Conservation (phyloP, 2,888 invertebrate species). For the Cheilosia urbana region DNA sequence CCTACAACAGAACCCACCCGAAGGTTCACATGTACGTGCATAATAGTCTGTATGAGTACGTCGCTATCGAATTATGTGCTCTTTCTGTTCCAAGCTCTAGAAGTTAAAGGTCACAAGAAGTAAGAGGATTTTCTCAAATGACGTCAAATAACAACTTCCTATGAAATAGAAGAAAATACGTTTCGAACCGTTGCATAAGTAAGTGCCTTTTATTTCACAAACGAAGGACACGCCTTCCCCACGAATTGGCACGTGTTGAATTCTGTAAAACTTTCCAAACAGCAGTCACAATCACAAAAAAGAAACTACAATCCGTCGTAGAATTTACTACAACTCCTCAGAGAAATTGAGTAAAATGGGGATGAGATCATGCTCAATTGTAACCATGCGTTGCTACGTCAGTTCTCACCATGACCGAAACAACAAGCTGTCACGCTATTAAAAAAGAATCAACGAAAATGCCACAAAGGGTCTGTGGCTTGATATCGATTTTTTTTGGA, state of each 20-base stretch:
- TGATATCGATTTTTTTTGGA: neutral
- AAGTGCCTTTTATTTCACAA: constrained; percentile 3
- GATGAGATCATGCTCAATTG: constrained; percentile 46
- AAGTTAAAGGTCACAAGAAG: constrained; percentile 34
- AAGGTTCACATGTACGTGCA: neutral
- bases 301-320: neutral
- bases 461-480: constrained; percentile 16
- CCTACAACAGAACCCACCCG: neutral
- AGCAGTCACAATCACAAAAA: neutral
- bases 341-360: constrained; percentile 38
- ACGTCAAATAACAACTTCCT: constrained; percentile 30
- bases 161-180: neutral
- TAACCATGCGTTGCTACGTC: constrained; percentile 43
- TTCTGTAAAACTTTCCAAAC: constrained; percentile 27
- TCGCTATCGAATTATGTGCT: neutral
- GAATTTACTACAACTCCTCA: constrained; percentile 40
- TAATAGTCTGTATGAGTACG: neutral
- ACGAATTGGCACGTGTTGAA: constrained; percentile 54
- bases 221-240: neutral
- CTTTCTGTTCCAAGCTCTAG: constrained; percentile 3
- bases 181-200: neutral
- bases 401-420: constrained; percentile 63
- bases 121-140: constrained; percentile 42
- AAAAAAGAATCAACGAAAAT: neutral
- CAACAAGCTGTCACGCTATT: constrained; percentile 49